Percentiles rank a stretch among this genome's conserved stretches.
Conservation (phyloP, 2,797 vertebrate species). For the Labeo calbasu region DNA sequence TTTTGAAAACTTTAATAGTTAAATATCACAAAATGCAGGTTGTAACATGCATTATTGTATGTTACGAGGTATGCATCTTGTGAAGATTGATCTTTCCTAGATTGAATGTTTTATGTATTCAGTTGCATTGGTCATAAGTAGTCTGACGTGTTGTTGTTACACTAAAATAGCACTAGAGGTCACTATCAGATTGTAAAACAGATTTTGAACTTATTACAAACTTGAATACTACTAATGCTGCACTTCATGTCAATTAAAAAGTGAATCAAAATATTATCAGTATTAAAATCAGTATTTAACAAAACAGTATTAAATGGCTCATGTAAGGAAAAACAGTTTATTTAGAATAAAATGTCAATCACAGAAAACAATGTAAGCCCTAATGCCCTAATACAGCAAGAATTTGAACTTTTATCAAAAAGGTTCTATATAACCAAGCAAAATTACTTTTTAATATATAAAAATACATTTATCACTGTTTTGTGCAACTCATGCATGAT, state of each 20-base stretch:
- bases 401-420: not conserved
- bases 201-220: not conserved
- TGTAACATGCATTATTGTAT: not conserved
- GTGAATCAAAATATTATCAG: not conserved
- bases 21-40: conserved; percentile 18
- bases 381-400: conserved; percentile 15
- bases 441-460: not conserved
- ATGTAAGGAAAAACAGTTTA: conserved; percentile 21
- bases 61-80: not conserved
- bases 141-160: not conserved
- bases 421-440: not conserved
- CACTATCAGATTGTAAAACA: not conserved
- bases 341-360: conserved; percentile 15
- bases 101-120: not conserved
- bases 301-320: not conserved
- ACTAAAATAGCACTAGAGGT: conserved; percentile 26
- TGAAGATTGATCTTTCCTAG: not conserved
- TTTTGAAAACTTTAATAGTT: conserved; percentile 66
- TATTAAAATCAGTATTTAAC: not conserved
- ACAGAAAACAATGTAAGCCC: not conserved
- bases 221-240: not conserved
- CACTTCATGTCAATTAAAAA: not conserved
- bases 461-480: conserved; percentile 28
- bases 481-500: conserved; percentile 46
- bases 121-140: not conserved